Conservation (phyloP, 2,113 vertebrate genomes). For the Notothenia rossii region DNA sequence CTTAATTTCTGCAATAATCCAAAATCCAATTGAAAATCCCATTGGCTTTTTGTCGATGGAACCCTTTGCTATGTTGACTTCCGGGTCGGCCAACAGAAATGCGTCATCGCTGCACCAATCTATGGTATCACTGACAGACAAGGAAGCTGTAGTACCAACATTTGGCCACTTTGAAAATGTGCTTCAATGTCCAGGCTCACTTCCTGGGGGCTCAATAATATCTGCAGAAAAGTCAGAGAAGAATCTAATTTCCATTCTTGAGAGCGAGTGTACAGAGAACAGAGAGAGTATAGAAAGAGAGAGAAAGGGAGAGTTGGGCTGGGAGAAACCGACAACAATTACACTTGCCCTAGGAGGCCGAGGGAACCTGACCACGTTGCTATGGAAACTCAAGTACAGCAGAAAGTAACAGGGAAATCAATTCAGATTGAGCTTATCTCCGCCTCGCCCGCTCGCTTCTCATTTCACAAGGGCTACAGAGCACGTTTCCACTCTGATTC, state of each 20-base stretch:
- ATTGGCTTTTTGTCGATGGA: no score
- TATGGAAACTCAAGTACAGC: slow-evolving; percentile 87
- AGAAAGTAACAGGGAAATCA: slow-evolving; percentile 86
- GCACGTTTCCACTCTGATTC: slow-evolving; percentile 65
- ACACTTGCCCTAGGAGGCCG: slow-evolving; percentile 86
- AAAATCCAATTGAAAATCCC: no score
- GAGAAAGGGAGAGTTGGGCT: slow-evolving; percentile 70
- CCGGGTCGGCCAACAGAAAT: no score
- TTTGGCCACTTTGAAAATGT: no score
- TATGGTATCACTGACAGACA: no score
- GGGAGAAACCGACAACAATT: slow-evolving; percentile 85
- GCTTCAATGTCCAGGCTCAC: no score
- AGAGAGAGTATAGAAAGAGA: slow-evolving; percentile 35
- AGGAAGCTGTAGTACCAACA: no score
- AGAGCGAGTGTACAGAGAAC: slow-evolving; percentile 24
- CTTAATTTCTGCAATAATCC: no score
- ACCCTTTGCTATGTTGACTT: no score
- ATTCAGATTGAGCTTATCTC: slow-evolving; percentile 82
- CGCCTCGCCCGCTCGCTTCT: slow-evolving; percentile 65
- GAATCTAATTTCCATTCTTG: slow-evolving; percentile 47
- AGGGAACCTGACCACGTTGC: slow-evolving; percentile 86
- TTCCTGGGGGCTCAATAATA: background rate
- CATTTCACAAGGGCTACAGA: slow-evolving; percentile 76
- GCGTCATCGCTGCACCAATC: no score
- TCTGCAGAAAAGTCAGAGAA: slow-evolving; percentile 26